Conservation (phyloP, 2,797 vertebrate species). For the Meriones psammophilus region DNA sequence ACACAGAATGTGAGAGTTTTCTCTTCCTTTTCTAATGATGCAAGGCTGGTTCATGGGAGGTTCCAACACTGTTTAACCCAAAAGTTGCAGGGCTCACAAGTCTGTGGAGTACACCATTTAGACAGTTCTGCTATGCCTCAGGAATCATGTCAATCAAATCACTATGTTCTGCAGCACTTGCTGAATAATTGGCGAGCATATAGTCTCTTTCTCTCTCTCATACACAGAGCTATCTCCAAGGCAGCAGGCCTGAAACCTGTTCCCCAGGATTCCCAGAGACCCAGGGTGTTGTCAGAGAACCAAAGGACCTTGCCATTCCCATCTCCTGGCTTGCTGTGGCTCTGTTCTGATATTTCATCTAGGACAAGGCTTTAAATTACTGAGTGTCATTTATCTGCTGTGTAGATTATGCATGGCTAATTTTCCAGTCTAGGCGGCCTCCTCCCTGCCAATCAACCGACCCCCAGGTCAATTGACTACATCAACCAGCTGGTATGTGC, state of each 20-base stretch:
- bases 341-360: slow-evolving; percentile 16
- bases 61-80: background rate
- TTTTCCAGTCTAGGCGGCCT: slow-evolving; percentile 35
- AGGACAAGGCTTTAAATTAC: background rate
- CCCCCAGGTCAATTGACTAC: slow-evolving; percentile 30
- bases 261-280: background rate
- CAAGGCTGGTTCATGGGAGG: rapidly evolving
- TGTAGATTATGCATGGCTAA: background rate
- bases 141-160: background rate
- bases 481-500: slow-evolving; percentile 34
- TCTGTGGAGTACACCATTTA: background rate
- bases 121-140: background rate
- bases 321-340: slow-evolving; percentile 7
- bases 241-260: background rate
- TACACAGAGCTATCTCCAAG: background rate
- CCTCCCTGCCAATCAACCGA: slow-evolving; percentile 58
- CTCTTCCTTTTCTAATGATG: background rate
- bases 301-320: background rate
- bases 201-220: background rate
- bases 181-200: background rate
- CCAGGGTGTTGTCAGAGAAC: background rate
- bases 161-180: background rate
- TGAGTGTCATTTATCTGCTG: background rate
- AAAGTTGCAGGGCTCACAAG: background rate
- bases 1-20: background rate